These are phyloP conservation scores for Sebastolobus altivelis DNA, from an alignment of 2,797 vertebrate genomes.

Conservation along the genomic window DNA sequence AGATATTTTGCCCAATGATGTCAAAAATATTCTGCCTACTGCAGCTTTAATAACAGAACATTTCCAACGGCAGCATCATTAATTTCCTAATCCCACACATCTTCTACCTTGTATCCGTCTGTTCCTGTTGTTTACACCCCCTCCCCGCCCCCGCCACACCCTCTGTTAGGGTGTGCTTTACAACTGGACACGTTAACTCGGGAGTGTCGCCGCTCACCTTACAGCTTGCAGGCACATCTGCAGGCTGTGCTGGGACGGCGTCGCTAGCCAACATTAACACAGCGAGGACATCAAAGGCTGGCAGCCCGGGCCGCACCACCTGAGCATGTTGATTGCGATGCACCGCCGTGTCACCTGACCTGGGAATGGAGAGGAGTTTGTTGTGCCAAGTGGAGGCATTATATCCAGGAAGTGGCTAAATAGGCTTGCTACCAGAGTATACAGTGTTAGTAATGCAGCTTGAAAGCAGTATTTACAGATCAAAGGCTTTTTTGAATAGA, in stretches of 20 bases:
- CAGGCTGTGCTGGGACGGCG: conserved; percentile 65
- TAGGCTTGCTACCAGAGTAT: conserved; percentile 4
- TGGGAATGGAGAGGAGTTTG: conserved; percentile 49
- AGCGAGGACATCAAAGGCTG: conserved; percentile 76
- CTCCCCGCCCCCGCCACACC: conserved; percentile 35
- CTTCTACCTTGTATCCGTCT: conserved; percentile 28
- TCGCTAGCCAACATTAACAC: conserved; percentile 75
- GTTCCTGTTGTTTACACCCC: conserved; percentile 40
- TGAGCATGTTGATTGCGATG: conserved; percentile 66
- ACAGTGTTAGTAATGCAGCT: not conserved
- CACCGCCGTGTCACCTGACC: conserved; percentile 68
- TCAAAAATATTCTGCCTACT: no score
- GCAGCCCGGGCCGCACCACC: conserved; percentile 58
- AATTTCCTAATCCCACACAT: conserved; percentile 30
- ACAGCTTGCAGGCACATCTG: conserved; percentile 80
- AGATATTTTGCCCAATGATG: no score
- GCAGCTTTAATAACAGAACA: conserved; percentile 10
- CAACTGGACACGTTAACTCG: conserved; percentile 67
- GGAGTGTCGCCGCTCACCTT: conserved; percentile 73
- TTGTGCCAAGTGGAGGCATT: conserved; percentile 51
- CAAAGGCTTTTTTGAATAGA: not conserved
- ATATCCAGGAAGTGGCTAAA: conserved; percentile 37
- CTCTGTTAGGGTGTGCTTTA: conserved; percentile 67
- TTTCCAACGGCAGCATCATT: conserved; percentile 4
- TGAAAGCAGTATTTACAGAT: conserved; percentile 22